Conservation (phyloP, 2,113 vertebrate species). For the Pogona vitticeps region DNA sequence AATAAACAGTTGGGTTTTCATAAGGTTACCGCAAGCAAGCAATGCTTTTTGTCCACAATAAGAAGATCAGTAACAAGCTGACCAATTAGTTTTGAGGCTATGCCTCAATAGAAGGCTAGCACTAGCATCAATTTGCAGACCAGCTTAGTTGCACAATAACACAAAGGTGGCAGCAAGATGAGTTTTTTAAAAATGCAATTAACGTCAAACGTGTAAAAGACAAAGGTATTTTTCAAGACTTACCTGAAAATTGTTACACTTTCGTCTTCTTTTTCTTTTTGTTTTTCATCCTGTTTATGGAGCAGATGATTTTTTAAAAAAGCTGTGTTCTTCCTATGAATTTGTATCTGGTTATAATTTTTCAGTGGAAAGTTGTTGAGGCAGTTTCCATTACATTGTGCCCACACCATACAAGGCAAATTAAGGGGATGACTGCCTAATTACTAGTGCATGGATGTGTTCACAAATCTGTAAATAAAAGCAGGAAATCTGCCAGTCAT, state of each 20-base stretch:
- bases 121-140: neutral
- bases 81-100: neutral
- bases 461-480: slow-evolving; percentile 61
- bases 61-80: neutral
- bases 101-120: neutral
- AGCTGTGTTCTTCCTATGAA: slow-evolving; percentile 28
- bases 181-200: neutral
- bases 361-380: slow-evolving; percentile 75
- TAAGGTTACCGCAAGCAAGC: no score
- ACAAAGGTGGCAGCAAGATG: neutral
- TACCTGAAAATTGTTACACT: neutral
- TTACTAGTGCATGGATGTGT: slow-evolving; percentile 47
- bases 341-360: slow-evolving; percentile 66
- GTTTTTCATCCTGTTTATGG: neutral
- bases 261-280: no score
- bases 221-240: slow-evolving; percentile 6
- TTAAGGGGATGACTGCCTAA: slow-evolving; percentile 73
- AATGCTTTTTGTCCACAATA: neutral
- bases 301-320: slow-evolving; percentile 17
- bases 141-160: neutral
- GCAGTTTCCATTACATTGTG: slow-evolving; percentile 72
- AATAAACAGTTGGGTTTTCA: no score
- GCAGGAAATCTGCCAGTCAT: slow-evolving; percentile 59
- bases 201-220: neutral
- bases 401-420: slow-evolving; percentile 68